A percentile compares a stretch with the other conserved stretches of the same genome.
Evolutionary conservation across 2,113 vertebrate genomes (phyloP).

Genomic region (Nyctereutes procyonoides): DNA sequence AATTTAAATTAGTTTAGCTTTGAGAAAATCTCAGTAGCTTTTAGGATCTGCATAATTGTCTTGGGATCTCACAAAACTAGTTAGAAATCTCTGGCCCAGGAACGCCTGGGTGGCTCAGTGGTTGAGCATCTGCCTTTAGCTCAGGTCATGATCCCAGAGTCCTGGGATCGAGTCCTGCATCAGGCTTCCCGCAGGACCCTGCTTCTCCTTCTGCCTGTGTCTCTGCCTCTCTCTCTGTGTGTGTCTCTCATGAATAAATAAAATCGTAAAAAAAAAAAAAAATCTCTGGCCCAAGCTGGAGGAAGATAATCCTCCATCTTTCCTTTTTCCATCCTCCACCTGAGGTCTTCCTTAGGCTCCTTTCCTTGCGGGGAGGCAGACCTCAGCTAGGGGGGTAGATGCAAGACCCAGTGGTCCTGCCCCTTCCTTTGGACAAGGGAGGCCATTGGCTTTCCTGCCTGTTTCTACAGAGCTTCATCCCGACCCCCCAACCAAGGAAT

Average conservation of each 20-base stretch:
- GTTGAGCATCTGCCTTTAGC: no score
- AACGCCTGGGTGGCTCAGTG: no score
- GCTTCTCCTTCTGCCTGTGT: no score
- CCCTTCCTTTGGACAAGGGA: background rate
- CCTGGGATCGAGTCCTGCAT: no score
- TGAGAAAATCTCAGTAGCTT: background rate
- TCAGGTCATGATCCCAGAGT: no score
- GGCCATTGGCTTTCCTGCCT: background rate
- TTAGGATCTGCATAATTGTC: background rate
- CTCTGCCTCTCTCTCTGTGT: no score
- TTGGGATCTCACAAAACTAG: background rate
- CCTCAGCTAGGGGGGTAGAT: background rate
- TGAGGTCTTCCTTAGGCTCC: background rate
- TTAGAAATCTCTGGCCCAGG: background rate
- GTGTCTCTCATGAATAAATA: no score
- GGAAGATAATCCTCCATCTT: background rate
- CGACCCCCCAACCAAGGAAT: background rate
- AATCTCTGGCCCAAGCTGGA: background rate
- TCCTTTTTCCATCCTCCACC: background rate
- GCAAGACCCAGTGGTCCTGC: background rate
- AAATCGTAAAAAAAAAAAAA: no score
- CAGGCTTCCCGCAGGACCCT: no score
- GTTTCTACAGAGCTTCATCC: background rate
- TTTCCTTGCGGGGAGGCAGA: background rate
- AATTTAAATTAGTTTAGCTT: constrained; percentile 18